phyloP scores from a whole-genome alignment of 2,888 invertebrate genomes.

The Coenonympha glycerion region DNA sequence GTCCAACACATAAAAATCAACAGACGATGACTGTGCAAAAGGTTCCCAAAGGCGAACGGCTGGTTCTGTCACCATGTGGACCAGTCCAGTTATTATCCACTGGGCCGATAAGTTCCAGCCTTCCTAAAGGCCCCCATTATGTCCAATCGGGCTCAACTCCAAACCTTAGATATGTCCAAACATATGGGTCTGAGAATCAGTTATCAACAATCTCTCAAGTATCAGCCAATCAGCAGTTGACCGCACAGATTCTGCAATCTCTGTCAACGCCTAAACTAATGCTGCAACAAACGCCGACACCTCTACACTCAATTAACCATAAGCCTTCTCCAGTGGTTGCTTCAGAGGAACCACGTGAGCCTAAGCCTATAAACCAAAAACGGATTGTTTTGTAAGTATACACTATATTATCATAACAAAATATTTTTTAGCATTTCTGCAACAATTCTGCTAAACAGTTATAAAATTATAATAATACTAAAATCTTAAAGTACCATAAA shows the following conservation, averaged over 20 bases:
- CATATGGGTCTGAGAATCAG: constrained; percentile 58
- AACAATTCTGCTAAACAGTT: too few species aligned
- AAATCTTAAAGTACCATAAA: too few species aligned
- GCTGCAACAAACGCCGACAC: constrained; percentile 47
- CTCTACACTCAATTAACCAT: constrained; percentile 25
- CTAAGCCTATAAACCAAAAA: constrained; percentile 55
- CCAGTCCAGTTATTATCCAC: constrained; percentile 66
- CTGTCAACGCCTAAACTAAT: constrained; percentile 66
- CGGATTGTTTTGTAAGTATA: constrained; percentile 67
- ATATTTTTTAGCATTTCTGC: too few species aligned
- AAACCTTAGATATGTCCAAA: constrained; percentile 64
- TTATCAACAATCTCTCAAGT: constrained; percentile 65
- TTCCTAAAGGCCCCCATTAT: constrained; percentile 69
- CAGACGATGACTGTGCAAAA: constrained; percentile 49
- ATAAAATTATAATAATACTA: too few species aligned
- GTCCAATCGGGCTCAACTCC: constrained; percentile 67
- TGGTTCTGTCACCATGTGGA: constrained; percentile 64
- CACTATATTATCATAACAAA: too few species aligned
- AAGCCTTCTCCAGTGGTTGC: constrained; percentile 23
- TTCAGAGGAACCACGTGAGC: constrained; percentile 46
- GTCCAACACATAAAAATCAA: constrained; percentile 57
- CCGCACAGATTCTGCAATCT: constrained; percentile 79
- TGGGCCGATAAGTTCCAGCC: constrained; percentile 54
- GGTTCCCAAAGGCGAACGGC: constrained; percentile 59
- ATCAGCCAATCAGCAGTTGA: constrained; percentile 77